phyloP scores from a whole-genome alignment of 2,113 vertebrate species.

The Scartelaos histophorus region DNA sequence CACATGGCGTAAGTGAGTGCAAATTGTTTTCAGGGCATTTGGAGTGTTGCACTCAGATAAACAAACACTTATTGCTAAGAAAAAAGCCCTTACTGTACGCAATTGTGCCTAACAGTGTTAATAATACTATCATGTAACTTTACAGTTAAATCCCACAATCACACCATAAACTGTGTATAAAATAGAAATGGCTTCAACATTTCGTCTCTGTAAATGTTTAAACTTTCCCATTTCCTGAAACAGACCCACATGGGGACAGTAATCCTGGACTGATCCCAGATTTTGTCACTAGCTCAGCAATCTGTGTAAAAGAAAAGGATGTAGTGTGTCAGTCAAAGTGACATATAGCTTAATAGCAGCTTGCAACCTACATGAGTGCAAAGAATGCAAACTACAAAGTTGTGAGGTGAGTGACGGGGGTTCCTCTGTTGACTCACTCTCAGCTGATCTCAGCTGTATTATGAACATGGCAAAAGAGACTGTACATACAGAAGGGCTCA shows the following conservation, averaged over 20 bases:
- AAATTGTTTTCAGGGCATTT: not conserved
- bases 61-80: not conserved
- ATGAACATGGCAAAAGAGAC: not conserved
- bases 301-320: not conserved
- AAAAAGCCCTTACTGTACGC: not conserved
- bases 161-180: not conserved
- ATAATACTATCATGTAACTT: not conserved
- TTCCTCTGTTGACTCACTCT: slow-evolving; percentile 26
- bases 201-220: not conserved
- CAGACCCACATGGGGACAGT: not conserved
- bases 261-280: not conserved
- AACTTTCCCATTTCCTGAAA: slow-evolving; percentile 5
- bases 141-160: not conserved
- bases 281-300: slow-evolving; percentile 2
- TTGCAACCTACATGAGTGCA: slow-evolving; percentile 6
- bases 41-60: too few species aligned
- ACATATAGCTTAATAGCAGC: slow-evolving; percentile 1
- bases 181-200: not conserved
- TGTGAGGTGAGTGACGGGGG: slow-evolving; percentile 29
- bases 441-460: slow-evolving; percentile 34
- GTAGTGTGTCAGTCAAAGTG: slow-evolving; percentile 11
- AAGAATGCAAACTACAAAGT: slow-evolving; percentile 11
- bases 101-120: not conserved
- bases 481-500: not conserved
- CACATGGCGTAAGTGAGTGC: not conserved